phyloP scores from a whole-genome alignment of 1,140 invertebrate species.

The Trachymyrmex cornetzi region DNA sequence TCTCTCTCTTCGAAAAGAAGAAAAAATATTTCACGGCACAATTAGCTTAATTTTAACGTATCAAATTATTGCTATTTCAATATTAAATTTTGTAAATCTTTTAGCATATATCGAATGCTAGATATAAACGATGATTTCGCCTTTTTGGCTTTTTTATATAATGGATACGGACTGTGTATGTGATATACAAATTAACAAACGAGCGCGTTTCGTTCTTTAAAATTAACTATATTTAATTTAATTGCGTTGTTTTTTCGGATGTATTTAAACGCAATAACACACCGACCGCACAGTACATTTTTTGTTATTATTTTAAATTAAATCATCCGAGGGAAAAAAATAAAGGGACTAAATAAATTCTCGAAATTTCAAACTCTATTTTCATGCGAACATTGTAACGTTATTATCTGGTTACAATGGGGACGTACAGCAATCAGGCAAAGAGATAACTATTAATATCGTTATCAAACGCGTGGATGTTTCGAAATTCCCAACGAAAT shows the following conservation, averaged over 20 bases:
- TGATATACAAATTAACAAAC: no score
- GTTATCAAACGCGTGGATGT: not conserved
- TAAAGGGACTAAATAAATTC: conserved; percentile 23
- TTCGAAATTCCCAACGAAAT: conserved; percentile 9
- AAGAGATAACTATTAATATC: conserved; percentile 9
- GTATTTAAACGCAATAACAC: not conserved
- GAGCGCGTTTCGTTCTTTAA: not conserved
- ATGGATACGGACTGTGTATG: not conserved
- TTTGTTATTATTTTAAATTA: conserved; percentile 15
- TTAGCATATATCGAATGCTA: not conserved
- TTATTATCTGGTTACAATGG: not conserved
- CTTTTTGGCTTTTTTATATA: not conserved
- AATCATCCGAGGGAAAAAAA: not conserved
- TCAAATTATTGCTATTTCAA: not conserved
- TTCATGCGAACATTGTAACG: not conserved
- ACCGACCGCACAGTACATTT: not conserved
- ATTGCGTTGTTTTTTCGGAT: not conserved
- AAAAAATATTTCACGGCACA: not conserved
- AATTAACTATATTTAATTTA: conserved; percentile 6
- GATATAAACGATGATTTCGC: not conserved
- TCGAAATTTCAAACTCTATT: conserved; percentile 13
- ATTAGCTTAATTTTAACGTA: not conserved
- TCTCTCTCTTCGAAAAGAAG: not conserved
- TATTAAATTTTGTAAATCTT: not conserved
- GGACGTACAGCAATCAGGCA: not conserved